Base-by-base conservation (phyloP, 1,140 invertebrate genomes). In the Oreohelix idahoensis region DNA sequence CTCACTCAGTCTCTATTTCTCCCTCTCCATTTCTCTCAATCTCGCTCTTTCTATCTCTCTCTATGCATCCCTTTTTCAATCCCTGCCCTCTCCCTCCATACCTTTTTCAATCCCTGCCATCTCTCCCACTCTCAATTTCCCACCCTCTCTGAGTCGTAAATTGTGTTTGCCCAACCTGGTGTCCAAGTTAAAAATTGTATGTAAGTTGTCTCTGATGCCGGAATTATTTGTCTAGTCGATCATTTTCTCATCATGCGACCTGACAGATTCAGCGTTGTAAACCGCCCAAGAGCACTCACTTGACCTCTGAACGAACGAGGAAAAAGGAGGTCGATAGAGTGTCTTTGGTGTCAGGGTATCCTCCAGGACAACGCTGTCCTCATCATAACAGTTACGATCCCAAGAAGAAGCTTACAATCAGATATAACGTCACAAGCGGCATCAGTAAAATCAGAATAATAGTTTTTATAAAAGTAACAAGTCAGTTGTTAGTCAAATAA, bases 151-250 rank as follows among this genome's bases (percentile, higher is more conserved):
- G 26, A 11, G 17, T 58, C 8, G 51, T 58, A 58, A 58, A 58
- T 58, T 58, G n/a, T 58, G 26, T 58, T 58, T 58, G 51, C 51
- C 26, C 15, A 23, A 58, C 26, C 23, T 58, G 51, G 51, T 10
- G 51, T 58, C 51, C 51, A 17, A 58, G 42, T 45, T 45, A 45
- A 45, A n/a, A 45, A 17, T 58, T 58, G 51, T 58, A 17, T 58
- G 51, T 58, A 49, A 35, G 75, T 58, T 78, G 75, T 26, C 49
- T 29, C 49, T 78, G 32, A 58, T 51, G 45, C 23, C 2, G 75
- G 75, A 78, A 78, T 58, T 78, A 78, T 78, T 78, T 78, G 75
- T 58, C 49, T 42, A 78, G 75, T 78, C 75, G 75, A 78, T 78
- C 49, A 78, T 63, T 78, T 78, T 51, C 75, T 39, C 75, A 58